A percentile compares a stretch with the other conserved stretches of the same genome.
Evolutionary conservation across 1,140 invertebrate genomes (phyloP).

Genomic region (Antheraea mylitta): DNA sequence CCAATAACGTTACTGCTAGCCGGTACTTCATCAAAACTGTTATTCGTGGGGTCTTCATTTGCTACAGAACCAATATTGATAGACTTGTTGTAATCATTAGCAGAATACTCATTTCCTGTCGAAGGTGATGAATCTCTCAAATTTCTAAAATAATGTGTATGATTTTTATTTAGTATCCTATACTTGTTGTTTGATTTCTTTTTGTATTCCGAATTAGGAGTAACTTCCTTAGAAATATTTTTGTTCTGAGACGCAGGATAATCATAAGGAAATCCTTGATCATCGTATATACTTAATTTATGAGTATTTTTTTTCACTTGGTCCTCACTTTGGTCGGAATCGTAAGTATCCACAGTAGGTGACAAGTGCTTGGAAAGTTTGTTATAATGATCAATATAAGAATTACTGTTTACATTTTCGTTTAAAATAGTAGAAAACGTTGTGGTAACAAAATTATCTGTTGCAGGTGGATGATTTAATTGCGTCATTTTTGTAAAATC

Average conservation of each 20-base stretch:
- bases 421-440: constrained; percentile 18
- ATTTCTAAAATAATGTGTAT: constrained; percentile 41
- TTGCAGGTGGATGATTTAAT: constrained; percentile 45
- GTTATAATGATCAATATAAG: constrained; percentile 11
- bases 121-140: constrained; percentile 39
- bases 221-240: constrained; percentile 30
- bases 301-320: constrained; percentile 27
- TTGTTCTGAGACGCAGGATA: constrained; percentile 25
- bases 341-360: constrained; percentile 1
- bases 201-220: constrained; percentile 44
- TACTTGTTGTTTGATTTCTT: constrained; percentile 51
- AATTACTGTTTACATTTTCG: constrained; percentile 21
- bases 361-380: constrained; percentile 24
- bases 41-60: constrained; percentile 46
- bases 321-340: constrained; percentile 17
- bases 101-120: constrained; percentile 59
- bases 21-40: constrained; percentile 50
- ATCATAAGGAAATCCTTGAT: constrained; percentile 27
- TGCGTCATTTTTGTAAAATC: constrained; percentile 58
- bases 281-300: constrained; percentile 25
- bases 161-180: constrained; percentile 30
- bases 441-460: constrained; percentile 44
- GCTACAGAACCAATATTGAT: constrained; percentile 45
- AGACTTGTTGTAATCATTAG: constrained; percentile 51
- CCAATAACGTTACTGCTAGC: constrained; percentile 56